phyloP scores from a whole-genome alignment of 2,113 vertebrate genomes.

The Hippocampus comes region DNA sequence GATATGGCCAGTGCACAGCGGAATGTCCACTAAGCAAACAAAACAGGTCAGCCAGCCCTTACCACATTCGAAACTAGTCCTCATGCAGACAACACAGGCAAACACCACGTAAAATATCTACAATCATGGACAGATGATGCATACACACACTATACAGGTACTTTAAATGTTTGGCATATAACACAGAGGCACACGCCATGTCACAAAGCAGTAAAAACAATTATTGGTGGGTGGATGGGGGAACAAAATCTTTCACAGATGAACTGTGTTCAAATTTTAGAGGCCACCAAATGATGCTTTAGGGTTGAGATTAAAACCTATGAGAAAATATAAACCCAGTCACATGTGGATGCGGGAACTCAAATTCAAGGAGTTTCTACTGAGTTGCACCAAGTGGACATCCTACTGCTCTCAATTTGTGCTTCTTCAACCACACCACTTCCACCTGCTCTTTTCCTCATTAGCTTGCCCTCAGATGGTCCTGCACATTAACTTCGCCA shows the following conservation, averaged over 20 bases:
- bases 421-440: constrained; percentile 38
- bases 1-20: constrained; percentile 50
- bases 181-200: background rate
- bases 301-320: background rate
- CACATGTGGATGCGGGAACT: background rate
- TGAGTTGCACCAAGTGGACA: constrained; percentile 25
- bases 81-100: constrained; percentile 19
- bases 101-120: constrained; percentile 12
- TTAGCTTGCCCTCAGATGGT: constrained; percentile 39
- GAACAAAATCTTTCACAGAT: too few species aligned
- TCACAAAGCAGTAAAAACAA: background rate
- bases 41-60: constrained; percentile 55
- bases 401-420: constrained; percentile 12
- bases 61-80: constrained; percentile 35
- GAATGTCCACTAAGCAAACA: constrained; percentile 70
- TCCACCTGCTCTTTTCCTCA: constrained; percentile 50
- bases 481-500: constrained; percentile 45
- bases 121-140: background rate
- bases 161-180: constrained; percentile 1
- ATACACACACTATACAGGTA: background rate
- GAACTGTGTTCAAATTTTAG: too few species aligned
- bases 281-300: too few species aligned
- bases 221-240: too few species aligned
- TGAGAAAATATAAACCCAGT: background rate
- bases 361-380: constrained; percentile 3